These are phyloP conservation scores for Leptinotarsa tumamoca DNA, from an alignment of 2,888 invertebrate species.

Conservation along the genomic window DNA sequence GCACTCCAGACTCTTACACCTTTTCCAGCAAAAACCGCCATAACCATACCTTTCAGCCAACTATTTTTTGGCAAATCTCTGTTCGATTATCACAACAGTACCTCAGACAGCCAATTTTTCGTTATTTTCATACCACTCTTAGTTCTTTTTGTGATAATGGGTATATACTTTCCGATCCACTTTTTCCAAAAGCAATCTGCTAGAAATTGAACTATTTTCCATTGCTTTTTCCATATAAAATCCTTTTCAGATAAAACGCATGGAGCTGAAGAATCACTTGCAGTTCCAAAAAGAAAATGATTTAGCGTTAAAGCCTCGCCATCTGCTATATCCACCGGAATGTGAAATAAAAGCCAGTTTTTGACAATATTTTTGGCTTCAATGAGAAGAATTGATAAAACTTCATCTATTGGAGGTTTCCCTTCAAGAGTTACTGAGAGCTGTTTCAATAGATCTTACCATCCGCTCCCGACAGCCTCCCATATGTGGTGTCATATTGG, in stretches of 20 bases:
- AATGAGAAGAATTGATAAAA: not conserved
- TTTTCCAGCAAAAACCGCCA: not conserved
- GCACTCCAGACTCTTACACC: not conserved
- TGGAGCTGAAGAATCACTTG: not conserved
- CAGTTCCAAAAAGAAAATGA: not conserved
- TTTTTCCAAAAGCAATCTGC: not conserved
- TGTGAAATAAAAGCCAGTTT: not conserved
- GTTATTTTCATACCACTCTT: no score
- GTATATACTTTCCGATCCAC: not conserved
- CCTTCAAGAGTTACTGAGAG: not conserved
- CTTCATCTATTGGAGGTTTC: not conserved
- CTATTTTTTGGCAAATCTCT: no score
- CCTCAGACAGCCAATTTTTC: no score
- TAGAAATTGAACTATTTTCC: not conserved
- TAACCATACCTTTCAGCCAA: not conserved
- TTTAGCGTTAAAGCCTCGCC: not conserved
- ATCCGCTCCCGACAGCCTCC: not conserved
- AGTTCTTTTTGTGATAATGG: no score
- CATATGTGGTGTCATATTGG: not conserved
- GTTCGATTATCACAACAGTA: no score
- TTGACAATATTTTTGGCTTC: not conserved
- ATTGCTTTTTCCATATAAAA: not conserved
- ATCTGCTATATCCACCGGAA: not conserved
- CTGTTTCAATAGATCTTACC: not conserved
- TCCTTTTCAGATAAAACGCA: not conserved